These are phyloP conservation scores for Charadrius vociferus DNA, from an alignment of 2,113 vertebrate species.

Conservation along the genomic window DNA sequence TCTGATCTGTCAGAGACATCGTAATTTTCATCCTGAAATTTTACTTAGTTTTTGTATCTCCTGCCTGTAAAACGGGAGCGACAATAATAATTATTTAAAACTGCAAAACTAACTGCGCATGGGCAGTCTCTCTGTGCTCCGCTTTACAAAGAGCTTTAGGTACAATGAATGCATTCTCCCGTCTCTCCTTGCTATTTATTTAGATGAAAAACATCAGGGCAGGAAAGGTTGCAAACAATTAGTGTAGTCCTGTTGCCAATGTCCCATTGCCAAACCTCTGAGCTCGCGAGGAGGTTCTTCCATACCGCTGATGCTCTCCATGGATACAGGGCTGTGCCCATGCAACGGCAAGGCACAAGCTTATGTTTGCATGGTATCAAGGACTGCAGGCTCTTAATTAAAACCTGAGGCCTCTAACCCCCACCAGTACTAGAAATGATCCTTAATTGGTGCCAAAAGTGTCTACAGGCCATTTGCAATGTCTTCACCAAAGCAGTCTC, in stretches of 20 bases:
- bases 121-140: neutral
- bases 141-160: neutral
- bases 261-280: neutral
- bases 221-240: neutral
- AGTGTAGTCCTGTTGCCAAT: neutral
- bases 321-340: neutral
- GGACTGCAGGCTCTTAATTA: neutral
- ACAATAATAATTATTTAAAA: neutral
- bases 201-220: neutral
- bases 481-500: neutral
- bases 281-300: neutral
- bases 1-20: neutral
- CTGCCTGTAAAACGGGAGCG: neutral
- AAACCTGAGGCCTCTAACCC: neutral
- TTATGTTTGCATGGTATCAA: neutral
- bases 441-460: neutral
- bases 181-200: neutral
- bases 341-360: neutral
- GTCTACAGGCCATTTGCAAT: neutral
- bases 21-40: neutral
- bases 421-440: neutral
- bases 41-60: neutral
- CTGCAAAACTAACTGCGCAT: neutral
- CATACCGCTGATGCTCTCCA: neutral
- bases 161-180: neutral